A percentile compares a stretch with the other conserved stretches of the same genome.
These are phyloP conservation scores for Dioctria rufipes DNA, from an alignment of 2,888 invertebrate genomes.

Conservation along the genomic window DNA sequence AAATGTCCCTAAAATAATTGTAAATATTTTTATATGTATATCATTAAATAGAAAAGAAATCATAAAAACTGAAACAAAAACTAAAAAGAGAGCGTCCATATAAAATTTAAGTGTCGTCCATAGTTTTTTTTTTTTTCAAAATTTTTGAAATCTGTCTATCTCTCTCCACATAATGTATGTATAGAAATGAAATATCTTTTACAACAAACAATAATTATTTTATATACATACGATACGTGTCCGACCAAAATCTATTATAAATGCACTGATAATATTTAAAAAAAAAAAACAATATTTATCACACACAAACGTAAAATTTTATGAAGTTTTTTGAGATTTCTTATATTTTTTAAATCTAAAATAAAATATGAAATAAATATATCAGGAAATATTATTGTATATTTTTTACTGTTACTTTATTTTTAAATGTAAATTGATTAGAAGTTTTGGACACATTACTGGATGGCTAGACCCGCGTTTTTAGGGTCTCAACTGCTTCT, in stretches of 20 bases:
- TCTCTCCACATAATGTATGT: too few relatives aligned
- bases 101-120: background rate
- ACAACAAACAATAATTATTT: conserved; percentile 13
- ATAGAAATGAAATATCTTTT: conserved; percentile 14
- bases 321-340: conserved; percentile 32
- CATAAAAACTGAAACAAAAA: background rate
- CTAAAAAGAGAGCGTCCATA: conserved; percentile 25
- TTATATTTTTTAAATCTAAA: conserved; percentile 29
- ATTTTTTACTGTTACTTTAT: too few relatives aligned
- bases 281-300: conserved; percentile 19
- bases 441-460: too few relatives aligned
- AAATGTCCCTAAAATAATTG: conserved; percentile 15
- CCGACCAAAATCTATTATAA: conserved; percentile 32
- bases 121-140: too few relatives aligned
- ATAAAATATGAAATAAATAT: conserved; percentile 30
- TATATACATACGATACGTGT: conserved; percentile 1
- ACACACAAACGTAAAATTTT: conserved; percentile 30
- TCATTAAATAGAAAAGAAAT: background rate
- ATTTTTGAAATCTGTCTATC: too few relatives aligned
- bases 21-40: conserved; percentile 28
- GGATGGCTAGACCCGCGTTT: too few relatives aligned
- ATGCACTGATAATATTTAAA: conserved; percentile 36
- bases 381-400: conserved; percentile 1
- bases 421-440: too few relatives aligned
- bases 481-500: too few relatives aligned